These are phyloP conservation scores for Caenorhabditis sp. DNA, from an alignment of 2,888 invertebrate genomes.

Conservation along the genomic window DNA sequence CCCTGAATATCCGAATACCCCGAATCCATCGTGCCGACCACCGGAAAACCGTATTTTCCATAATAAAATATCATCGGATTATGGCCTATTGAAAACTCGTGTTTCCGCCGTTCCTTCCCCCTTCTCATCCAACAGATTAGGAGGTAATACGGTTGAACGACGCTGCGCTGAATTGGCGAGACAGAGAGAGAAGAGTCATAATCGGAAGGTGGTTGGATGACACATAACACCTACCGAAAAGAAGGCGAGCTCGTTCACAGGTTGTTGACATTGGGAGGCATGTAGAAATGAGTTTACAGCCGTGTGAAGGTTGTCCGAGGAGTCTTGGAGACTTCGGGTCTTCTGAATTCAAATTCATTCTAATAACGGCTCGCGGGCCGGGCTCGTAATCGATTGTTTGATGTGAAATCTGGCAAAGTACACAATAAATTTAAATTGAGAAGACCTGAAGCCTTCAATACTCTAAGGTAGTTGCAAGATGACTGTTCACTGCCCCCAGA, in stretches of 20 bases:
- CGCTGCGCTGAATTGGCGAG: conserved; percentile 33
- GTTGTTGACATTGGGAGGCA: conserved; percentile 38
- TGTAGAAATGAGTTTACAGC: conserved; percentile 10
- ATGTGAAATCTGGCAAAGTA: too few relatives aligned
- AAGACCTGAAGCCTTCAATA: too few relatives aligned
- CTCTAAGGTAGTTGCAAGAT: too few relatives aligned
- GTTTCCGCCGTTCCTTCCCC: conserved; percentile 23
- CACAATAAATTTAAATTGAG: too few relatives aligned
- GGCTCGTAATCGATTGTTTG: too few relatives aligned
- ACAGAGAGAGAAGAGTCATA: conserved; percentile 21
- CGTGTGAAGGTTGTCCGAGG: background rate
- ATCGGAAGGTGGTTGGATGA: conserved; percentile 10
- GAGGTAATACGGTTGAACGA: conserved; percentile 51
- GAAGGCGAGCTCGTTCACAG: conserved; percentile 9
- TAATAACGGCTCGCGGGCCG: too few relatives aligned
- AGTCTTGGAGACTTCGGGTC: background rate
- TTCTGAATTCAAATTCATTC: too few relatives aligned
- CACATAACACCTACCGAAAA: conserved; percentile 19
- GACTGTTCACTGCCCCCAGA: too few relatives aligned
- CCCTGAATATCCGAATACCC: too few relatives aligned
- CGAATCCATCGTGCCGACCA: too few relatives aligned
- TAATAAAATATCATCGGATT: conserved; percentile 61
- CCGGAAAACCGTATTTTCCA: background rate
- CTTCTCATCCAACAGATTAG: conserved; percentile 33
- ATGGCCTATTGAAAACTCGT: conserved; percentile 17